Base-by-base conservation (phyloP, 1,140 invertebrate species). In the Drosophila tani region DNA sequence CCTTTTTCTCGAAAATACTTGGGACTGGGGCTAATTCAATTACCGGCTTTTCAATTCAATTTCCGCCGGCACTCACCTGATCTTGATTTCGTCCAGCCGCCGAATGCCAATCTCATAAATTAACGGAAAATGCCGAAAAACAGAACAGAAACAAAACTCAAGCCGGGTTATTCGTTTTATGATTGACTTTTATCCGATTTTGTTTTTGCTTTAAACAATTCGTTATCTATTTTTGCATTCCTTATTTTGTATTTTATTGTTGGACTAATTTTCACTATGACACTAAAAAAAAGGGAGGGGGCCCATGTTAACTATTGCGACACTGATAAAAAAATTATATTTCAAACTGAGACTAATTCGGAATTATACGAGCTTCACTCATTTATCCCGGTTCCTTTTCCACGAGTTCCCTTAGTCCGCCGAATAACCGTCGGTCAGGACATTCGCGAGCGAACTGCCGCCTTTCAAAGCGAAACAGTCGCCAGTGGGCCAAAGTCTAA, bases 401-500 rank as follows among this genome's bases (percentile, higher is more conserved):
- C 19, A 11, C 32, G 32, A 35, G 3, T 35, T 64, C 9, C 50
- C 58, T 11, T 56, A n/a, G 77, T 79, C 73, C 73, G 73, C 57
- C 58, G 49, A 65, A 81, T 81, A 83, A 84, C 82, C 81, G 77
- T 81, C 76, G 68, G 64, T 63, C 60, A 83, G 81, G 77, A 84
- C 81, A 78, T 85, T 85, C 81, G 81, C 82, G 69, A 64, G 81
- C 82, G 82, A 85, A 85, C 82, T 85, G 75, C 74, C 73, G 78
- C 81, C 79, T 78, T 74, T 41, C 55, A 40, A 74, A 71, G 14
- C 73, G 59, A 74, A 84, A 66, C 64, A 53, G 55, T 80, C 63
- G 63, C 63, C 76, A 82, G 66, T 71, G 65, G 43, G 66, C 41
- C 32, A 3, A 32, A 35, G 32, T 32, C 17, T 21, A 73, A 65